phyloP scores from a whole-genome alignment of 1,140 invertebrate species.

The Drosophila bocqueti region DNA sequence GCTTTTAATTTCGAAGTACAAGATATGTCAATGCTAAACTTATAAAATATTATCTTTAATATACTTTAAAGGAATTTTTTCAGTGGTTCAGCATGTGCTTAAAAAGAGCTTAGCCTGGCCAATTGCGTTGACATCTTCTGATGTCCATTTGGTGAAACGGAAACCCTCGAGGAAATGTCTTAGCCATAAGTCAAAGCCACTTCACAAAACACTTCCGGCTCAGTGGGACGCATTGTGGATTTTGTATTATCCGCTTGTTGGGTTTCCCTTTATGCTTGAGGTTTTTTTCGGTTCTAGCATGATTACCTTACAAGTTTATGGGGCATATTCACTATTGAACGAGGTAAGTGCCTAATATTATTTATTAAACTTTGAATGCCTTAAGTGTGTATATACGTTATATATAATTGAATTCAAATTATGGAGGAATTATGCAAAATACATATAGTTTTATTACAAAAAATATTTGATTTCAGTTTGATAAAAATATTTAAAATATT shows the following conservation, averaged over 20 bases:
- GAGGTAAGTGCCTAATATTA: background rate
- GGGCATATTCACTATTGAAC: background rate
- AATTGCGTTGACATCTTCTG: constrained; percentile 67
- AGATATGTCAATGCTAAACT: too few relatives aligned
- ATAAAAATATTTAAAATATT: background rate
- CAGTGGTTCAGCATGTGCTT: background rate
- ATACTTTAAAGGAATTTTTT: too few relatives aligned
- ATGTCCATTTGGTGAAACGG: constrained; percentile 13
- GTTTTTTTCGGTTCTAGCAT: constrained; percentile 8
- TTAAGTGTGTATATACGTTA: too few relatives aligned
- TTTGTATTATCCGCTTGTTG: constrained; percentile 63
- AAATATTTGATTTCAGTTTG: too few relatives aligned
- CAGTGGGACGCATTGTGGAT: constrained; percentile 52
- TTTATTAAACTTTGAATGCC: background rate
- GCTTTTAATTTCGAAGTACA: too few relatives aligned
- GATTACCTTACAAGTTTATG: constrained; percentile 1
- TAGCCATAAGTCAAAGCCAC: constrained; percentile 63
- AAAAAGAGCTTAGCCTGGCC: constrained; percentile 36
- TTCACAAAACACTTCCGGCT: constrained; percentile 62
- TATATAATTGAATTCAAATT: background rate
- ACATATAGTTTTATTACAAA: too few relatives aligned
- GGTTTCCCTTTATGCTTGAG: constrained; percentile 41
- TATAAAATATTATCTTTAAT: too few relatives aligned
- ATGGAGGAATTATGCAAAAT: too few relatives aligned
- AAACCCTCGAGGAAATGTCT: constrained; percentile 49